phyloP scores from a whole-genome alignment of 2,113 vertebrate species.

The Aphyosemion australe region DNA sequence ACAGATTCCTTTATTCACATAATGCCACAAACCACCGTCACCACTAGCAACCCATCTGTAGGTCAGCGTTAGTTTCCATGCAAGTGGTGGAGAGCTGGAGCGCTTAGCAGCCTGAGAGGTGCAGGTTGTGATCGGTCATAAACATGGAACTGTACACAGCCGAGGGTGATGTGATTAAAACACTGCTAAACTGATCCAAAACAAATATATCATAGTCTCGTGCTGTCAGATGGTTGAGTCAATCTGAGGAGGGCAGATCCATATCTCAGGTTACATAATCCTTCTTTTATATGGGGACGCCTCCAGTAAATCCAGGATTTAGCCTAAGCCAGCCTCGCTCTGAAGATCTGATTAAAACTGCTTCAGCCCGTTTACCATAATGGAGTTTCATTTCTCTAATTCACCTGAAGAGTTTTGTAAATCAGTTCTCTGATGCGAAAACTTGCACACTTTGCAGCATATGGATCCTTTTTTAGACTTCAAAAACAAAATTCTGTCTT shows the following conservation, averaged over 20 bases:
- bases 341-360: neutral
- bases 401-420: neutral
- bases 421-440: neutral
- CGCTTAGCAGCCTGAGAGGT: conserved; percentile 17
- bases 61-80: conserved; percentile 41
- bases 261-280: conserved; percentile 40
- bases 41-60: conserved; percentile 36
- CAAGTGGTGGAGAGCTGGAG: conserved; percentile 28
- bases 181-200: neutral
- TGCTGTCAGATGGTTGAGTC: conserved; percentile 12
- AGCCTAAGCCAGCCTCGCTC: conserved; percentile 29
- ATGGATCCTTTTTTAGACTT: neutral
- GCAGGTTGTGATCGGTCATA: no score
- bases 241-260: conserved; percentile 24
- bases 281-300: conserved; percentile 34
- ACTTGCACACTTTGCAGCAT: neutral
- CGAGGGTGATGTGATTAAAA: conserved; percentile 4
- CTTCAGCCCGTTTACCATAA: neutral
- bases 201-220: neutral
- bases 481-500: neutral
- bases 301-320: conserved; percentile 32
- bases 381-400: neutral
- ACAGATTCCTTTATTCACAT: conserved; percentile 61
- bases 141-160: neutral
- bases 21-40: conserved; percentile 47